Percentiles rank a stretch among this genome's conserved stretches.
Conservation (phyloP, 2,888 invertebrate genomes). For the Clunio marinus region DNA sequence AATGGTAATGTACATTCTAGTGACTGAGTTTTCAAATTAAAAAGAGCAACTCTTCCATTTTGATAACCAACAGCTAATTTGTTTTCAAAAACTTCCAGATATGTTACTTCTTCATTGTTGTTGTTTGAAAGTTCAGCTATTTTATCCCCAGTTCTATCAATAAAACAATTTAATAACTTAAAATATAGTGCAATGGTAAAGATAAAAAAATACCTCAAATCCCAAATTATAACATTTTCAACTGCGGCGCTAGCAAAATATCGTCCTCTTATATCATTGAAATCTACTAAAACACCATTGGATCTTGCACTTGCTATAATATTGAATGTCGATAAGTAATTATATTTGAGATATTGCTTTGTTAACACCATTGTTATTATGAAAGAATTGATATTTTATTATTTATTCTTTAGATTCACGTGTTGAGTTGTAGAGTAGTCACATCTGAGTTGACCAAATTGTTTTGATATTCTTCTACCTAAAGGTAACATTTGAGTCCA, state of each 20-base stretch:
- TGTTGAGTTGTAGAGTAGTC: background rate
- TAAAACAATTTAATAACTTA: conserved; percentile 25
- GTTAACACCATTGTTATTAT: conserved; percentile 78
- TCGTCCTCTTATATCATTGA: conserved; percentile 72
- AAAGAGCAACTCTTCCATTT: conserved; percentile 83
- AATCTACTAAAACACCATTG: conserved; percentile 73
- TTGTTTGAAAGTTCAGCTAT: conserved; percentile 75
- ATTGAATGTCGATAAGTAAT: conserved; percentile 78
- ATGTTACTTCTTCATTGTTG: conserved; percentile 72
- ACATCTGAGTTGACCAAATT: conserved; percentile 4
- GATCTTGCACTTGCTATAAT: conserved; percentile 76
- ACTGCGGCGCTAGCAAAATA: conserved; percentile 89
- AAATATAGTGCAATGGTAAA: conserved; percentile 11
- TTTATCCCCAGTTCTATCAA: conserved; percentile 54
- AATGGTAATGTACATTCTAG: conserved; percentile 64
- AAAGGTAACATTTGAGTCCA: too few relatives aligned
- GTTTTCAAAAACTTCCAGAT: conserved; percentile 69
- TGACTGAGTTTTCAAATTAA: conserved; percentile 70
- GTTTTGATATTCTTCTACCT: too few relatives aligned
- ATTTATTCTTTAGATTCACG: background rate
- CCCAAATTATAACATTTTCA: conserved; percentile 93
- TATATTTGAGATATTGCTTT: conserved; percentile 90
- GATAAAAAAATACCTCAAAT: conserved; percentile 66
- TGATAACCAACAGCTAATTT: conserved; percentile 87
- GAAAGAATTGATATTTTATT: background rate